phyloP scores from a whole-genome alignment of 2,888 invertebrate genomes.

The Pocota personata region DNA sequence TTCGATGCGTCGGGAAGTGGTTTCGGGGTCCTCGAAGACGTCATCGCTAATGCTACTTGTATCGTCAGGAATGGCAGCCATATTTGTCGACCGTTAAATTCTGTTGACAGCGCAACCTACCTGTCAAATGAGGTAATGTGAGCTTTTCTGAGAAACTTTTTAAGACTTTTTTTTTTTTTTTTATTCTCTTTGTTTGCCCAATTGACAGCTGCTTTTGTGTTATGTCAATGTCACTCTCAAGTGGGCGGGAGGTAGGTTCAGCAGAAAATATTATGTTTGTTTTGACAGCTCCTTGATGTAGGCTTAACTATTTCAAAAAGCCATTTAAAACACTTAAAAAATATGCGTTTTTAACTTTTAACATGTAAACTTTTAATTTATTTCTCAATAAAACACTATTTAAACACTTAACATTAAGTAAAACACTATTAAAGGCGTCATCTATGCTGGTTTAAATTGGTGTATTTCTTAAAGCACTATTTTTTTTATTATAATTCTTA shows the following conservation, averaged over 20 bases:
- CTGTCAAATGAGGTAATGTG: background rate
- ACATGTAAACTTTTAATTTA: background rate
- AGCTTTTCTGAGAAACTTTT: constrained; percentile 26
- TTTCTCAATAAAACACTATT: background rate
- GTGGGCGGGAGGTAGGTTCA: constrained; percentile 14
- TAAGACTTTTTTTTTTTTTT: background rate
- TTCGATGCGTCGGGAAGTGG: constrained; percentile 80
- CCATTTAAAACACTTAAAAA: constrained; percentile 17
- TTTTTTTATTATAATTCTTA: background rate
- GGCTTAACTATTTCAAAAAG: background rate
- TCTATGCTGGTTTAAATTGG: background rate
- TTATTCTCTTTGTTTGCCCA: background rate
- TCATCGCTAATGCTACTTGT: constrained; percentile 88
- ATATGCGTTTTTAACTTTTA: constrained; percentile 17
- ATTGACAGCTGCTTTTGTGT: constrained; percentile 46
- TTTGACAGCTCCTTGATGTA: constrained; percentile 44
- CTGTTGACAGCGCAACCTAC: constrained; percentile 21
- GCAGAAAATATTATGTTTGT: constrained; percentile 42
- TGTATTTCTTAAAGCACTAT: background rate
- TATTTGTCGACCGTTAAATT: constrained; percentile 74
- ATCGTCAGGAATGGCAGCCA: constrained; percentile 87
- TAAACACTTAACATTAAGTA: background rate
- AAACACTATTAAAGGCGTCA: constrained; percentile 27
- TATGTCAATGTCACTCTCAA: constrained; percentile 60
- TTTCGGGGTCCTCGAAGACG: constrained; percentile 88